phyloP scores from a whole-genome alignment of 2,797 vertebrate species.

The Cheracebus regulus region DNA sequence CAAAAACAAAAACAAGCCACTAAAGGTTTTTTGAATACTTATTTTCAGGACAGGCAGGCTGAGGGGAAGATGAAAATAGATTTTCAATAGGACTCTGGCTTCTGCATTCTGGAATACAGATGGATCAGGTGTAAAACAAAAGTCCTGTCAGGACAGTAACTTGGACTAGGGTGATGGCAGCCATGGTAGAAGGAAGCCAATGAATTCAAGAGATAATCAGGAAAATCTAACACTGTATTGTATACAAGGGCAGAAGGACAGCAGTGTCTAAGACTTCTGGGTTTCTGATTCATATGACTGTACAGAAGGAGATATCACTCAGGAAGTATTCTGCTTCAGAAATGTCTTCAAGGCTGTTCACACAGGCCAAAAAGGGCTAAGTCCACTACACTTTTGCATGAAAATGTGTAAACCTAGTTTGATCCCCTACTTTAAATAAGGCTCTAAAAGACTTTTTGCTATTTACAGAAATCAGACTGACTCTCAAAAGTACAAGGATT shows the following conservation, averaged over 20 bases:
- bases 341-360: background rate
- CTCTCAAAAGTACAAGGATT: constrained; percentile 17
- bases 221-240: constrained; percentile 9
- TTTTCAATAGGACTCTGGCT: background rate
- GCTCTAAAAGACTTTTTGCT: background rate
- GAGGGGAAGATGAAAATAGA: background rate
- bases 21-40: background rate
- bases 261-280: background rate
- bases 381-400: background rate
- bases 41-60: background rate
- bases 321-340: background rate
- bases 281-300: background rate
- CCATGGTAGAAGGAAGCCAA: background rate
- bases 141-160: background rate
- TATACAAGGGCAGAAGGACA: background rate
- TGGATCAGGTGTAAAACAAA: background rate
- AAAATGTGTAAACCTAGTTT: background rate
- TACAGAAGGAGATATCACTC: background rate
- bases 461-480: constrained; percentile 37
- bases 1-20: background rate
- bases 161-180: background rate
- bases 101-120: background rate
- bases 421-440: background rate
- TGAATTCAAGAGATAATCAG: background rate
- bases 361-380: background rate